These are phyloP conservation scores for Dasyornis broadbenti DNA, from an alignment of 2,113 vertebrate genomes.

Conservation along the genomic window DNA sequence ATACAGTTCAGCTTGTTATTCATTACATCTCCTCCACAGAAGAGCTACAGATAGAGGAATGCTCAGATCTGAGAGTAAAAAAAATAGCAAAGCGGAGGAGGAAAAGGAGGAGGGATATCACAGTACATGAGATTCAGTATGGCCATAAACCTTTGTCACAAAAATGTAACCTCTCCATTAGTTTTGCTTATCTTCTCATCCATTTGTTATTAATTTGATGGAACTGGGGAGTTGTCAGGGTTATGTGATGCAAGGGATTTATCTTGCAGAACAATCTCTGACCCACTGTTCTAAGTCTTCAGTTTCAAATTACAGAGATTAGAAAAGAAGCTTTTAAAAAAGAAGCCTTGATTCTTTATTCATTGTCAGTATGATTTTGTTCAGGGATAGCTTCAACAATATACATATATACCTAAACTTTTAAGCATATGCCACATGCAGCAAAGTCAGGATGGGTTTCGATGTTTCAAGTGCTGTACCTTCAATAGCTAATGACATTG, in stretches of 20 bases:
- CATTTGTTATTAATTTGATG: slow-evolving; percentile 80
- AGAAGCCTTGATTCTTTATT: not conserved
- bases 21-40: not conserved
- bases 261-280: slow-evolving; percentile 77
- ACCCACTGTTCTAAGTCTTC: slow-evolving; percentile 74
- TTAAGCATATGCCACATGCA: slow-evolving; percentile 57
- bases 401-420: not conserved
- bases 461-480: slow-evolving; percentile 59
- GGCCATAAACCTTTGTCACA: slow-evolving; percentile 74
- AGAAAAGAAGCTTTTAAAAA: slow-evolving; percentile 12
- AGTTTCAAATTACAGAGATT: slow-evolving; percentile 62
- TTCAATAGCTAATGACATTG: slow-evolving; percentile 73
- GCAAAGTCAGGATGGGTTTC: slow-evolving; percentile 61
- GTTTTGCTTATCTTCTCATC: slow-evolving; percentile 75
- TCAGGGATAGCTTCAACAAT: not conserved
- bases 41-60: slow-evolving; percentile 53
- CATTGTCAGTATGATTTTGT: not conserved
- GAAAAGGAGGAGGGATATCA: slow-evolving; percentile 41
- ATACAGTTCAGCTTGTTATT: not conserved
- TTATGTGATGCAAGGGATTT: slow-evolving; percentile 76
- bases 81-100: not conserved
- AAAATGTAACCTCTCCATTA: slow-evolving; percentile 73
- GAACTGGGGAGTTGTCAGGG: slow-evolving; percentile 69
- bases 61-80: slow-evolving; percentile 60
- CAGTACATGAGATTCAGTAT: slow-evolving; percentile 66